Base-by-base conservation (phyloP, 2,888 invertebrate genomes). In the Prenolepis imparis region DNA sequence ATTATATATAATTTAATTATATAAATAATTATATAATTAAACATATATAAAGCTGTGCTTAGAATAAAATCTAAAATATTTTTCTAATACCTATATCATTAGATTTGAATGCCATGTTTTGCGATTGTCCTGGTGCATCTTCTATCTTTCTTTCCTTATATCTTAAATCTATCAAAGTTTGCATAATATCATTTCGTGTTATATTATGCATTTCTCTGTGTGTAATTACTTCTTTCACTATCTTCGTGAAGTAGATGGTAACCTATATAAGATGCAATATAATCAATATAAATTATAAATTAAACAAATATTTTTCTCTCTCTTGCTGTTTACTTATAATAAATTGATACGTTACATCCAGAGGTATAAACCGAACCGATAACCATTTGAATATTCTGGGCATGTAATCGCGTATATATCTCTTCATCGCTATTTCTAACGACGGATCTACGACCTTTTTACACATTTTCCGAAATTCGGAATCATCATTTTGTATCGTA, bases 401-500 rank as follows among this genome's bases (percentile, higher is more conserved):
- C 63, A 95, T 93, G 82, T 95, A 95, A 88, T 95, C 95, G 0
- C 95, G 94, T 84, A 95, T 91, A 1, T 95, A 93, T 87, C 95
- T 93, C 72, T 95, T 93, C 15, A 95, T 88, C 21, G 59, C 18
- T 24, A 12, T 24, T 3, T 28, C 8, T 32, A 61, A 39, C 15
- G 85, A 36, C 0, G 48, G 48, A 48, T 48, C 48, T 2, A 92
- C 84, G 21, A 92, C 85, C 41, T 88, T 90, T 32, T 91, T 88
- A 55, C 93, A 91, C n/a, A 94, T 83, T 0, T 44, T 83, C 0
- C 92, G 89, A 64, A 95, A 95, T 82, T 93, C 92, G 83, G 95
- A 95, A 12, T 94, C 88, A 3, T 93, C 94, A 61, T 95, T 89
- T 32, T 94, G 93, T 78, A 95, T 94, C 28, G 93, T 93, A 83